A percentile compares a stretch with the other conserved stretches of the same genome.
phyloP scores from a whole-genome alignment of 2,888 invertebrate genomes.

The Bugula neritina region DNA sequence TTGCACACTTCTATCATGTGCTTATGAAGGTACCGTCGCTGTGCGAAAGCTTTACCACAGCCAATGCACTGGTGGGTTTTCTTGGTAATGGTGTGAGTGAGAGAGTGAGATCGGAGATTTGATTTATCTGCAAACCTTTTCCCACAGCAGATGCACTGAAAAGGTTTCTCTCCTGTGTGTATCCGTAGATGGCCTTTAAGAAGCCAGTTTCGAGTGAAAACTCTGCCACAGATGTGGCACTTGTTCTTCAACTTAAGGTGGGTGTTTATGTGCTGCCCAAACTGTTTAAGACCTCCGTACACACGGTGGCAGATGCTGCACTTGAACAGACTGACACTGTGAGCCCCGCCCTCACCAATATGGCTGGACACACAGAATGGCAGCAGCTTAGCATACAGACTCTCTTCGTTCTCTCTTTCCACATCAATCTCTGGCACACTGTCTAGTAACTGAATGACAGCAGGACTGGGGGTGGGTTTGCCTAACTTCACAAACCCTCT shows the following conservation, averaged over 20 bases:
- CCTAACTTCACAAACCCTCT: too few species aligned
- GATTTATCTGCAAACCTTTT: constrained; percentile 51
- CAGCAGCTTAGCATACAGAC: neutral
- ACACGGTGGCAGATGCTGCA: constrained; percentile 40
- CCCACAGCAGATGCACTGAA: constrained; percentile 42
- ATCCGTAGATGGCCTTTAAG: constrained; percentile 50
- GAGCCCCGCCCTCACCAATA: constrained; percentile 29
- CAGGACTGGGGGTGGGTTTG: neutral
- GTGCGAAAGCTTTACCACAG: constrained; percentile 49
- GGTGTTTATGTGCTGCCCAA: constrained; percentile 36
- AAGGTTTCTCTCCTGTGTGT: constrained; percentile 50
- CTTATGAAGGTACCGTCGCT: constrained; percentile 50
- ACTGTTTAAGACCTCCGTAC: constrained; percentile 36
- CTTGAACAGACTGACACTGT: constrained; percentile 33
- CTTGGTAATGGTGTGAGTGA: constrained; percentile 44
- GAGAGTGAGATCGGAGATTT: constrained; percentile 47
- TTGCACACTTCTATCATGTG: constrained; percentile 49
- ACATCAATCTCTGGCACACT: neutral
- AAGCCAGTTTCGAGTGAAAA: constrained; percentile 49
- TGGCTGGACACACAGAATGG: neutral
- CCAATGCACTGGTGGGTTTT: constrained; percentile 43
- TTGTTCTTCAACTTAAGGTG: constrained; percentile 40
- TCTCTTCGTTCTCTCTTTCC: neutral
- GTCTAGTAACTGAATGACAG: neutral
- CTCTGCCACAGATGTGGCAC: constrained; percentile 45